phyloP scores from a whole-genome alignment of 2,797 vertebrate genomes.

The Chaetophractus vellerosus region DNA sequence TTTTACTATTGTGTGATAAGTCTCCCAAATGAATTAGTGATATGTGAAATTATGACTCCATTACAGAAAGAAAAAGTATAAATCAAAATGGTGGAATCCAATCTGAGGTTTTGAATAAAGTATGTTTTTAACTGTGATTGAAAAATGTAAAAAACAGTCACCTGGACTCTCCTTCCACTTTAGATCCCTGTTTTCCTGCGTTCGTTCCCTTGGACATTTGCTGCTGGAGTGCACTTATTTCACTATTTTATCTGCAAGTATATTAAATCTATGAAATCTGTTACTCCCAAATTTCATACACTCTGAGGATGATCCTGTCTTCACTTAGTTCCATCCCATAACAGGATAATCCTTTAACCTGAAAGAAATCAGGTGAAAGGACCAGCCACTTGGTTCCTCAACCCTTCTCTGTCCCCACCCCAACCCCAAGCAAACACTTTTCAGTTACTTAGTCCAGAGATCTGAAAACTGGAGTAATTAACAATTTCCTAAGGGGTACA shows the following conservation, averaged over 20 bases:
- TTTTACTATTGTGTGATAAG: not conserved
- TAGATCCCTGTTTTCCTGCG: not conserved
- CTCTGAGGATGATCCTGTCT: not conserved
- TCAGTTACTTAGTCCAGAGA: not conserved
- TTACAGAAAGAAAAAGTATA: not conserved
- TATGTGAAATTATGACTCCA: not conserved
- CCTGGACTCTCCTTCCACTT: not conserved
- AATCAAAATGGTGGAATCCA: not conserved
- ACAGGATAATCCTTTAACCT: not conserved
- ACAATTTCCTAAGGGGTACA: too few relatives aligned
- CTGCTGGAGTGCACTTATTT: not conserved
- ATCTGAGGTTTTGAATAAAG: not conserved
- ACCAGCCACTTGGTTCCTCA: not conserved
- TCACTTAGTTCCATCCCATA: not conserved
- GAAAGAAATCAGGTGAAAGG: not conserved
- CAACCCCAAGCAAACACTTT: not conserved
- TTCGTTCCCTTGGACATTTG: not conserved
- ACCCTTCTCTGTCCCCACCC: not conserved
- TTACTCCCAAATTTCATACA: not conserved
- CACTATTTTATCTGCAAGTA: not conserved
- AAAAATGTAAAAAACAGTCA: not conserved
- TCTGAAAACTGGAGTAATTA: not conserved
- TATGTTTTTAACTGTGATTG: not conserved
- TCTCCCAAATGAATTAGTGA: not conserved
- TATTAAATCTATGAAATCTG: not conserved